Evolutionary conservation across 2,113 vertebrate genomes (phyloP).

Genomic region (Coryphaenoides rupestris): DNA sequence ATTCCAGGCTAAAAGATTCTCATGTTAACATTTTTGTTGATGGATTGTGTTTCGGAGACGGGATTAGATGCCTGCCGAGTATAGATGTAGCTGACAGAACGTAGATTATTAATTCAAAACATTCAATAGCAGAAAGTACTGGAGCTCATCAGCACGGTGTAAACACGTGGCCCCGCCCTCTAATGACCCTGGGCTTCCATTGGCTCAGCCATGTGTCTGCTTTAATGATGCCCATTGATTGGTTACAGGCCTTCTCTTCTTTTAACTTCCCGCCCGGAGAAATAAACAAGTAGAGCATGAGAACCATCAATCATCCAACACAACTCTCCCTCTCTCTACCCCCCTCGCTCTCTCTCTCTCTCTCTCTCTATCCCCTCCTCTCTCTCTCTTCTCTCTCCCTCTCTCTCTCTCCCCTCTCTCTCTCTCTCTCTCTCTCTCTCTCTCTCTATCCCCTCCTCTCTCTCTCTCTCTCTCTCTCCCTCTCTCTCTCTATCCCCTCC

Average conservation of each 20-base stretch:
- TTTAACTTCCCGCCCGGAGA: constrained; percentile 48
- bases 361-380: constrained; percentile 6
- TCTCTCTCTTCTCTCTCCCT: constrained; percentile 6
- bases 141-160: constrained; percentile 22
- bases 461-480: background rate
- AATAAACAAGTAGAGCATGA: constrained; percentile 55
- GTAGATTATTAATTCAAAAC: too few relatives aligned
- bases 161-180: constrained; percentile 7
- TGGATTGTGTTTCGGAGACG: too few relatives aligned
- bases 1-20: too few relatives aligned
- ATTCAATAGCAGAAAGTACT: background rate
- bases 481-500: too few relatives aligned
- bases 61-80: too few relatives aligned
- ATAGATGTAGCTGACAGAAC: too few relatives aligned
- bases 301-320: constrained; percentile 53
- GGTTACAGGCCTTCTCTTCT: constrained; percentile 43
- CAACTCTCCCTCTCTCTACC: constrained; percentile 31
- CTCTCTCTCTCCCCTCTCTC: too few relatives aligned
- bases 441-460: background rate
- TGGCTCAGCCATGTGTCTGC: constrained; percentile 43
- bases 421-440: background rate
- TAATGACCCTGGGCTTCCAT: constrained; percentile 24
- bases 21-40: too few relatives aligned
- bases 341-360: background rate
- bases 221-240: constrained; percentile 56